Conservation (phyloP, 2,797 vertebrate genomes). For the Sylvia borin region DNA sequence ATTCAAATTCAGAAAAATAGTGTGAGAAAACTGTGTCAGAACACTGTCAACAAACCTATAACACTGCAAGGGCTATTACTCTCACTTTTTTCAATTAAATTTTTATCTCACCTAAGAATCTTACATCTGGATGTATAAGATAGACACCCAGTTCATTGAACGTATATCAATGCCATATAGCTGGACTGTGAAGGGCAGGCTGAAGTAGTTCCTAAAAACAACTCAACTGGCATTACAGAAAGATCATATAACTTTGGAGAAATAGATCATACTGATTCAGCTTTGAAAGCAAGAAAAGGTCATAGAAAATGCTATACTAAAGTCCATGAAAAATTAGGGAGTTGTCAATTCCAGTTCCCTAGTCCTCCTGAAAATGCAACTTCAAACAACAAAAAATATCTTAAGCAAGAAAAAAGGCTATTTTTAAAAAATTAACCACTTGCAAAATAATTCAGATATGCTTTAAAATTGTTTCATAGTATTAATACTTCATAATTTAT, state of each 20-base stretch:
- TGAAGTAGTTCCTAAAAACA: background rate
- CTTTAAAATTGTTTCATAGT: background rate
- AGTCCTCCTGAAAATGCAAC: background rate
- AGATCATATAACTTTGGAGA: background rate
- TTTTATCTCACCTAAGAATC: background rate
- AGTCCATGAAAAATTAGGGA: background rate
- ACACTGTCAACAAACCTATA: background rate
- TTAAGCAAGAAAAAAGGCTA: background rate
- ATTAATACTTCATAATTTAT: background rate
- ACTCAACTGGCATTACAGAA: background rate
- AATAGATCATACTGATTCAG: background rate
- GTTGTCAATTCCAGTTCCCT: background rate
- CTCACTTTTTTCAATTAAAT: background rate
- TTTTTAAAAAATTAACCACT: background rate
- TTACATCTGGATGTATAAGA: background rate
- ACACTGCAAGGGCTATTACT: background rate
- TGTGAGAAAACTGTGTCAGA: background rate
- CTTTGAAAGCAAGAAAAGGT: background rate
- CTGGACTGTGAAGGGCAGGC: background rate
- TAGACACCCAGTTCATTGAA: background rate
- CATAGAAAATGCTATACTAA: background rate
- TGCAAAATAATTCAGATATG: background rate
- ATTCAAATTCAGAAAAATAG: background rate
- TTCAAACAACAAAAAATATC: background rate
- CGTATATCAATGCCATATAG: background rate